Base-by-base conservation (phyloP, 2,797 vertebrate genomes). In the Catharus ustulatus region DNA sequence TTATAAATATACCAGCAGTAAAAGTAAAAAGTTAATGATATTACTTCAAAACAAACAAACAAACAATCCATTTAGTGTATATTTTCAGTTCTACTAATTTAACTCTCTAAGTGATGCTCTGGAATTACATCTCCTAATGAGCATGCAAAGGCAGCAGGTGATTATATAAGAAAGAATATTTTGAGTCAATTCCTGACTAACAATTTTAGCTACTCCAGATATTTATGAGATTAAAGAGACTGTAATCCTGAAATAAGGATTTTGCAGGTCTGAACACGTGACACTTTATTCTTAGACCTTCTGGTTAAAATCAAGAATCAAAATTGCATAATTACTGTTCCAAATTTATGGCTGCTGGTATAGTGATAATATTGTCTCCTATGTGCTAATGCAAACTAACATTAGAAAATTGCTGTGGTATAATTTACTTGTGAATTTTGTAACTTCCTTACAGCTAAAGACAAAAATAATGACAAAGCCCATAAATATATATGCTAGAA, bases 271-370 rank as follows among this genome's bases (percentile, higher is more conserved):
- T 71, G 52, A 84, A 66, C 36, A 68, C 29, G 43, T 51, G 54
- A 93, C n/a, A 72, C 23, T 86, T 93, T 93, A 91, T 91, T 88
- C 64, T 81, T 79, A 64, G 73, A 69, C 34, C 42, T 78, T 81
- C 66, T 88, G 59, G 51, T 85, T 89, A 86, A 95, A 84, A 90
- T 54, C 38, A 89, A 87, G 78, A 84, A 94, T 78, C 48, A 66
- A 95, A 97, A 93, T 19, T 94, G 61, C 54, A 43, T 90, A 95
- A 93, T 92, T 93, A 91, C 91, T 88, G 74, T 75, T 91, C 67
- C 69, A 88, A 84, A 96, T 86, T 80, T 93, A 89, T 30, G 67
- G 54, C 80, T 94, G 77, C 66, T 92, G 91, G 54, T 55, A 76
- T 9, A 82, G 93, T 61, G 89, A 94, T 74, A 80, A 93, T 54